These are phyloP conservation scores for Cariama cristata DNA, from an alignment of 2,113 vertebrate species.

Conservation along the genomic window DNA sequence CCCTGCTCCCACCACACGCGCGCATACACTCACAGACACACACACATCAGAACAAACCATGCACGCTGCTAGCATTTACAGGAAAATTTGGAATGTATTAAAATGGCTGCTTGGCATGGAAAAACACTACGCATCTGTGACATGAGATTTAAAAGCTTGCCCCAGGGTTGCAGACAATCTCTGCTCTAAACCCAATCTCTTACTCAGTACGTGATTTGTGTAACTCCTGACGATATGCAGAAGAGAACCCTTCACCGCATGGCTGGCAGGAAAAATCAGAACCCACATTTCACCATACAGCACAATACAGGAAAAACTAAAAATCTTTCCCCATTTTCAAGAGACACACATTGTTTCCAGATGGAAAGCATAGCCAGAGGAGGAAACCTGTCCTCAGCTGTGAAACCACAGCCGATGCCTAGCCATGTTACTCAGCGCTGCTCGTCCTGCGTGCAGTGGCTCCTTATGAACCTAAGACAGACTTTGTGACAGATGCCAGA, in stretches of 20 bases:
- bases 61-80: rapidly evolving
- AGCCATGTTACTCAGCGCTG: neutral
- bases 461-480: rapidly evolving
- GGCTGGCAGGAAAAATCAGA: neutral
- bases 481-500: neutral
- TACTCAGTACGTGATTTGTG: rapidly evolving
- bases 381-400: neutral
- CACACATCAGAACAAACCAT: neutral
- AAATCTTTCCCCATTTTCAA: neutral
- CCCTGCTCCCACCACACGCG: neutral
- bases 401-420: neutral
- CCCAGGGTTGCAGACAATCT: rapidly evolving
- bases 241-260: neutral
- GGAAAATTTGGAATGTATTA: neutral
- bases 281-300: neutral
- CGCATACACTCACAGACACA: neutral
- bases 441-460: neutral
- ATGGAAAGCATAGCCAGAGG: neutral
- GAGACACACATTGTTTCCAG: neutral
- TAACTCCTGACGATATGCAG: rapidly evolving
- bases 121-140: neutral
- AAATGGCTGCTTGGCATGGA: neutral
- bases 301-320: neutral
- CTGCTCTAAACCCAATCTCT: neutral
- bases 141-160: neutral